These are phyloP conservation scores for Enchytraeus crypticus DNA, from an alignment of 2,888 invertebrate species.

Conservation along the genomic window DNA sequence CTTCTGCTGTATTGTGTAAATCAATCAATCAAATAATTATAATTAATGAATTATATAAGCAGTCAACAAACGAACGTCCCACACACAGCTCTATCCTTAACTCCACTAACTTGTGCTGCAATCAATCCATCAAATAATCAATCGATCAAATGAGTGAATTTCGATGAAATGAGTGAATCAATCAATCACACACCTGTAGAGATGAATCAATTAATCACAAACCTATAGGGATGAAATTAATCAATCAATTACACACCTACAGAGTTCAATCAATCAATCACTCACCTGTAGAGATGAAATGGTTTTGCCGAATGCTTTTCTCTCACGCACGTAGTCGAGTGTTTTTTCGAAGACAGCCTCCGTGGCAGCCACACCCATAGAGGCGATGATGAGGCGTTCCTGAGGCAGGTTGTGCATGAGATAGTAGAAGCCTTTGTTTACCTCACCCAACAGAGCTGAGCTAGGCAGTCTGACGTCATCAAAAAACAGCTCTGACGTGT, in stretches of 20 bases:
- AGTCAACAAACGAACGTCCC: too few species aligned
- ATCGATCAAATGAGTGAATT: too few species aligned
- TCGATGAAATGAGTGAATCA: too few species aligned
- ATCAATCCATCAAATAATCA: too few species aligned
- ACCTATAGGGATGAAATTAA: too few species aligned
- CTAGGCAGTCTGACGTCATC: slow-evolving; percentile 29
- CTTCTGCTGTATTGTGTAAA: slow-evolving; percentile 50
- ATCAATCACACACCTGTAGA: too few species aligned
- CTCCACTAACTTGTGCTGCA: slow-evolving; percentile 51
- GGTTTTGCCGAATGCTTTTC: slow-evolving; percentile 50
- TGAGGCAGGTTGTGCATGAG: slow-evolving; percentile 47
- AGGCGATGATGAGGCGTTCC: slow-evolving; percentile 48
- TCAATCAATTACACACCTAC: too few species aligned
- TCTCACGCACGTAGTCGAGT: slow-evolving; percentile 44
- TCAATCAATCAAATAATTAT: too few species aligned
- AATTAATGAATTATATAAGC: too few species aligned
- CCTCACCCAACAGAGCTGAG: slow-evolving; percentile 45
- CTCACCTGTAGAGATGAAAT: slow-evolving; percentile 46
- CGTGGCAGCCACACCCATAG: slow-evolving; percentile 37
- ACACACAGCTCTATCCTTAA: slow-evolving; percentile 48
- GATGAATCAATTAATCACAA: too few species aligned
- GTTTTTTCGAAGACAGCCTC: slow-evolving; percentile 51
- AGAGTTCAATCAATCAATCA: too few species aligned
- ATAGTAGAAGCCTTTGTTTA: slow-evolving; percentile 21
- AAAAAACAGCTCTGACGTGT: slow-evolving; percentile 29